Conservation (phyloP, 1,140 invertebrate genomes). For the Panonychus citri region DNA sequence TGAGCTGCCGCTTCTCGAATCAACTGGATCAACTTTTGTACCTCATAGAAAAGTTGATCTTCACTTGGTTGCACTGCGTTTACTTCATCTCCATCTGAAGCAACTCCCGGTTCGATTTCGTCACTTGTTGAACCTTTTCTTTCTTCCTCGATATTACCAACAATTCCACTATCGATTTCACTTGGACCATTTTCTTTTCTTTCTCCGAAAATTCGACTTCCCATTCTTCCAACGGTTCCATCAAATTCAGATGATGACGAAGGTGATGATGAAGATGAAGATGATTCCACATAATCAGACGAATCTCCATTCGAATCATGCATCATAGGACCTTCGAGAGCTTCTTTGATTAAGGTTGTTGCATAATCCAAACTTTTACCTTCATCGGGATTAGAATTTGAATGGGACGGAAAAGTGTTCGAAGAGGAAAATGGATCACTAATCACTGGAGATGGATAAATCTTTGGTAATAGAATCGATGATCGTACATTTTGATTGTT, state of each 20-base stretch:
- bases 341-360: not conserved
- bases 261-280: not conserved
- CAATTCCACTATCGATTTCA: not conserved
- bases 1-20: not conserved
- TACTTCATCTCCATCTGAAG: too few species aligned
- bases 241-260: not conserved
- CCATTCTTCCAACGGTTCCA: not conserved
- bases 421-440: conserved; percentile 59
- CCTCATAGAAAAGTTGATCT: not conserved
- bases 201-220: not conserved
- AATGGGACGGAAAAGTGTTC: conserved; percentile 35
- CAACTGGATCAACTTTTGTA: not conserved
- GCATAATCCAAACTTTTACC: conserved; percentile 36
- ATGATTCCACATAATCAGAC: not conserved
- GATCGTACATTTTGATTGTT: not conserved
- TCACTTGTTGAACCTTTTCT: too few species aligned
- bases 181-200: not conserved
- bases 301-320: not conserved
- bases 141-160: not conserved
- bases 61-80: not conserved
- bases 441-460: conserved; percentile 31
- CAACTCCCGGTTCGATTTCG: too few species aligned
- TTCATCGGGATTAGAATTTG: conserved; percentile 51
- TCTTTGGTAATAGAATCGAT: not conserved
- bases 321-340: not conserved